A percentile compares a stretch with the other conserved stretches of the same genome.
Conservation (phyloP, 30 jellyfish, hydroid and myxozoan species). For the Cassiopea andromeda region DNA sequence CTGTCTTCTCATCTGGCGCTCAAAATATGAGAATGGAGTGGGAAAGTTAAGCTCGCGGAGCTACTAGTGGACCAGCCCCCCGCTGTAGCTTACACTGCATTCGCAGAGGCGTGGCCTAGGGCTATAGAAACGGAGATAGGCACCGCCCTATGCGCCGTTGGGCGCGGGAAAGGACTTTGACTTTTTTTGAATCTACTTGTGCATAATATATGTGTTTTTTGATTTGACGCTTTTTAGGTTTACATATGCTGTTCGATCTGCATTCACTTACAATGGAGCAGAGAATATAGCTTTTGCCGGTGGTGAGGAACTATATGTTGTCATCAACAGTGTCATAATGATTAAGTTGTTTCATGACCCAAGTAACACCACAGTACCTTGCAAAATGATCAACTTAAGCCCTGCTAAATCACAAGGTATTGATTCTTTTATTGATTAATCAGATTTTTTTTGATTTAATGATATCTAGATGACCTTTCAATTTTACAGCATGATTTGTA, state of each 20-base stretch:
- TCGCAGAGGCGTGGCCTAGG: no score
- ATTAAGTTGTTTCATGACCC: slow-evolving; percentile 66
- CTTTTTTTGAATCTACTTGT: no score
- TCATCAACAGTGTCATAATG: slow-evolving; percentile 65
- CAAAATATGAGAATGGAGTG: no score
- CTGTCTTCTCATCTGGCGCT: no score
- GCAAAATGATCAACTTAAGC: slow-evolving; percentile 54
- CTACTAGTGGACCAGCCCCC: no score
- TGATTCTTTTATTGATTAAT: neutral
- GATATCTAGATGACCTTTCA: neutral
- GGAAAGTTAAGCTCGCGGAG: no score
- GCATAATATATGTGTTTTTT: neutral
- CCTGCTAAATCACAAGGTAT: slow-evolving; percentile 59
- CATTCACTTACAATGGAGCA: slow-evolving; percentile 77
- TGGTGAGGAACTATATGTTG: slow-evolving; percentile 88
- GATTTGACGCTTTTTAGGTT: slow-evolving; percentile 45
- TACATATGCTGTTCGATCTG: slow-evolving; percentile 84
- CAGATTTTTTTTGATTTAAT: neutral
- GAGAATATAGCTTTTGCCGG: slow-evolving; percentile 85
- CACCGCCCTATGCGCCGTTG: no score
- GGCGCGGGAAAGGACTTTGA: no score
- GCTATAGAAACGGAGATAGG: no score
- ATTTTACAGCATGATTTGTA: neutral
- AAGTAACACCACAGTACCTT: slow-evolving; percentile 59
- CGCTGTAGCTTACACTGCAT: no score